A percentile compares a stretch with the other conserved stretches of the same genome.
Conservation (phyloP, 2,113 vertebrate species). For the Zosterops lateralis region DNA sequence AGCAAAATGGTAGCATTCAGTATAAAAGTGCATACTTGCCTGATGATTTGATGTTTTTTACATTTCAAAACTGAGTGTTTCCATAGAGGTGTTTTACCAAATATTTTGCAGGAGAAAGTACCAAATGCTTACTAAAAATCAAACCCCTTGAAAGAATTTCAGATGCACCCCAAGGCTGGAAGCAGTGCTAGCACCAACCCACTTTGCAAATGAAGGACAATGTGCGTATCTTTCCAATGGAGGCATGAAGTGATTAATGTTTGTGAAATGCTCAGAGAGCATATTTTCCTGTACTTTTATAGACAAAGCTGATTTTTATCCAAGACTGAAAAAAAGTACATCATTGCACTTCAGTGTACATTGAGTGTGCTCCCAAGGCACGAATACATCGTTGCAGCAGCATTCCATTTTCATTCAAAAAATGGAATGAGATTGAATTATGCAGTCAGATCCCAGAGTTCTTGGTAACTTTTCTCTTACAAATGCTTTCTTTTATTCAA, state of each 20-base stretch:
- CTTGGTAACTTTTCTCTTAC: conserved; percentile 23
- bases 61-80: neutral
- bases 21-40: neutral
- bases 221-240: neutral
- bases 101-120: neutral
- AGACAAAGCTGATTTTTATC: neutral
- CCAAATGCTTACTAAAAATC: neutral
- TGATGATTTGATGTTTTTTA: neutral
- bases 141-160: neutral
- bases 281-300: neutral
- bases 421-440: neutral
- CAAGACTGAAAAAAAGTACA: neutral
- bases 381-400: neutral
- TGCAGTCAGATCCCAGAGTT: neutral
- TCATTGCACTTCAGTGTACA: neutral
- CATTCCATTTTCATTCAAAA: neutral
- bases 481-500: conserved; percentile 57
- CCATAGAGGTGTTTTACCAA: neutral
- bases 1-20: neutral
- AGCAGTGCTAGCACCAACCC: neutral
- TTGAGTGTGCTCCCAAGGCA: neutral
- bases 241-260: neutral
- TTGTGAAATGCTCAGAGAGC: neutral
- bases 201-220: neutral
- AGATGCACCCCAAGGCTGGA: neutral